phyloP scores from a whole-genome alignment of 2,888 invertebrate genomes.

The Eurois occulta region DNA sequence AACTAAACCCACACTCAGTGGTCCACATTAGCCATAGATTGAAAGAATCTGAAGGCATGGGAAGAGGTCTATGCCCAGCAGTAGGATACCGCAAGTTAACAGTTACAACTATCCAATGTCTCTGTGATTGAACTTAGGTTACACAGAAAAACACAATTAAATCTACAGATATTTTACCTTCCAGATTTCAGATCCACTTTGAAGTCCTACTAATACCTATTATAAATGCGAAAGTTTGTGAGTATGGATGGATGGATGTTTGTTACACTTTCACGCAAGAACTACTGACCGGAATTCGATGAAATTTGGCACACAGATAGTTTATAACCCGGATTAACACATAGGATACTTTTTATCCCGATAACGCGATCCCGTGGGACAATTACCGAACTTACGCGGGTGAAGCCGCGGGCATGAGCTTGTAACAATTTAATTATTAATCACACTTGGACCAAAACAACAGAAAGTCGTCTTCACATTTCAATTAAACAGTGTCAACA shows the following conservation, averaged over 20 bases:
- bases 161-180: not conserved
- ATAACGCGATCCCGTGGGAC: too few relatives aligned
- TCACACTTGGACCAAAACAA: not conserved
- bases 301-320: too few relatives aligned
- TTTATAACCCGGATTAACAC: too few relatives aligned
- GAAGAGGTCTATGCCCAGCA: not conserved
- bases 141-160: not conserved
- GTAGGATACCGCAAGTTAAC: not conserved
- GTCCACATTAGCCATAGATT: not conserved
- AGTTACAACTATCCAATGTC: not conserved
- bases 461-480: conserved; percentile 5
- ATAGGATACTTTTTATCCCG: too few relatives aligned
- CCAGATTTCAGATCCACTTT: not conserved
- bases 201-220: too few relatives aligned
- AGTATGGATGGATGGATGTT: too few relatives aligned
- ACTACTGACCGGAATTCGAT: too few relatives aligned
- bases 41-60: not conserved
- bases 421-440: not conserved
- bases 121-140: not conserved
- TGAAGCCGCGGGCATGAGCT: too few relatives aligned
- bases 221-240: too few relatives aligned
- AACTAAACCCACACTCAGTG: not conserved
- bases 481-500: conserved; percentile 44
- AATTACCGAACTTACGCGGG: too few relatives aligned
- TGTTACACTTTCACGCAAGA: too few relatives aligned